A percentile compares a stretch with the other conserved stretches of the same genome.
These are phyloP conservation scores for Cuculus canorus DNA, from an alignment of 2,797 vertebrate species.

Conservation along the genomic window DNA sequence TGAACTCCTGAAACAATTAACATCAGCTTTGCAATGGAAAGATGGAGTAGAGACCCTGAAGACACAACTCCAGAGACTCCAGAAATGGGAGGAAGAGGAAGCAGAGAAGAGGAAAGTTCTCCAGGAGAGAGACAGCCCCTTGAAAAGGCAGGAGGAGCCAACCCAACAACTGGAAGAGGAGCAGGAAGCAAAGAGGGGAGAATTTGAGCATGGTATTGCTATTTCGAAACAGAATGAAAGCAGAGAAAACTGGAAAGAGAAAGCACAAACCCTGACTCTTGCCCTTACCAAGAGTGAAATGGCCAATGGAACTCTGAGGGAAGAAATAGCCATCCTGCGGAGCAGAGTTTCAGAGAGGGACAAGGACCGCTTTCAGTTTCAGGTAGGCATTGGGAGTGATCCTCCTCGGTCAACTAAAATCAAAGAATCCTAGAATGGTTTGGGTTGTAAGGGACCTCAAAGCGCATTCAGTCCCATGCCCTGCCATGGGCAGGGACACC, in stretches of 20 bases:
- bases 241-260: constrained; percentile 79
- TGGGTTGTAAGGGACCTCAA: too few relatives aligned
- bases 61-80: constrained; percentile 29
- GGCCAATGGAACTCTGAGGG: constrained; percentile 48
- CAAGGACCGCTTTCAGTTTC: constrained; percentile 50
- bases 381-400: constrained; percentile 32
- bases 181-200: neutral
- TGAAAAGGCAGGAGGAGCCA: constrained; percentile 32
- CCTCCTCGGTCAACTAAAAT: neutral
- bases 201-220: constrained; percentile 46
- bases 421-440: too few relatives aligned
- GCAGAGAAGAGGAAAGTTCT: neutral
- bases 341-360: constrained; percentile 65
- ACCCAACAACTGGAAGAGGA: constrained; percentile 21
- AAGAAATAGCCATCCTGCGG: constrained; percentile 50
- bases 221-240: constrained; percentile 82
- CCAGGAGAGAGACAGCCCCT: constrained; percentile 6
- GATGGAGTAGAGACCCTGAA: neutral
- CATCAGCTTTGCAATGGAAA: neutral
- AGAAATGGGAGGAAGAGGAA: constrained; percentile 33
- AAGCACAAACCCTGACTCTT: constrained; percentile 52
- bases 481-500: too few relatives aligned
- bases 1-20: constrained; percentile 36
- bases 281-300: constrained; percentile 65
- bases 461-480: too few relatives aligned